Evolutionary conservation across 2,888 invertebrate species (phyloP).

Genomic region (Torymus tubicola): DNA sequence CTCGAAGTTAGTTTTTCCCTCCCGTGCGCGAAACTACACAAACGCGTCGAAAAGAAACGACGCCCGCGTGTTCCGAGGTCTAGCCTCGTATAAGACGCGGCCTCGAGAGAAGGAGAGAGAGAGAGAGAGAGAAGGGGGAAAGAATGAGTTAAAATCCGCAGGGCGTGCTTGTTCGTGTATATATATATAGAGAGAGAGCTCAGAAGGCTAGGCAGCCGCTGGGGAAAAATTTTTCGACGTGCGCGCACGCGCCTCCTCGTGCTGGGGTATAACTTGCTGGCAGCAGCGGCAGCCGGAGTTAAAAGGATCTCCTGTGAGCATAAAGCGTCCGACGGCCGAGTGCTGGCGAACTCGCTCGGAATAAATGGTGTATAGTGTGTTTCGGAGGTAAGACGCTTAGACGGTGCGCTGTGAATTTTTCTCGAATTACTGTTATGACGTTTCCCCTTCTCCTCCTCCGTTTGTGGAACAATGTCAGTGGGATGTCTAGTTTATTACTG

Average conservation of each 20-base stretch:
- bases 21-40: not conserved
- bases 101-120: too few species aligned
- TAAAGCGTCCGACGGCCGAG: slow-evolving; percentile 9
- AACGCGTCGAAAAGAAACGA: too few species aligned
- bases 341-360: slow-evolving; percentile 14
- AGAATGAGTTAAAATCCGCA: not conserved
- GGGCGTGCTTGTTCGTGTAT: not conserved
- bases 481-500: too few species aligned
- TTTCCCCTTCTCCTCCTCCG: too few species aligned
- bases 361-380: slow-evolving; percentile 1
- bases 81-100: too few species aligned
- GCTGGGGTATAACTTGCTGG: too few species aligned
- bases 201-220: not conserved
- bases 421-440: too few species aligned
- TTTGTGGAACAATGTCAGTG: too few species aligned
- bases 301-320: slow-evolving; percentile 11
- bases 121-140: too few species aligned
- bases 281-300: not conserved
- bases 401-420: not conserved
- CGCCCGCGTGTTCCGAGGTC: too few species aligned
- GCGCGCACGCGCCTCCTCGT: not conserved
- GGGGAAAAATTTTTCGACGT: slow-evolving; percentile 22
- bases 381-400: slow-evolving; percentile 8
- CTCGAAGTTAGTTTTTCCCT: not conserved
- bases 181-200: not conserved